A percentile compares a stretch with the other conserved stretches of the same genome.
phyloP scores from a whole-genome alignment of 2,888 invertebrate genomes.

The Drosophila prostipennis region DNA sequence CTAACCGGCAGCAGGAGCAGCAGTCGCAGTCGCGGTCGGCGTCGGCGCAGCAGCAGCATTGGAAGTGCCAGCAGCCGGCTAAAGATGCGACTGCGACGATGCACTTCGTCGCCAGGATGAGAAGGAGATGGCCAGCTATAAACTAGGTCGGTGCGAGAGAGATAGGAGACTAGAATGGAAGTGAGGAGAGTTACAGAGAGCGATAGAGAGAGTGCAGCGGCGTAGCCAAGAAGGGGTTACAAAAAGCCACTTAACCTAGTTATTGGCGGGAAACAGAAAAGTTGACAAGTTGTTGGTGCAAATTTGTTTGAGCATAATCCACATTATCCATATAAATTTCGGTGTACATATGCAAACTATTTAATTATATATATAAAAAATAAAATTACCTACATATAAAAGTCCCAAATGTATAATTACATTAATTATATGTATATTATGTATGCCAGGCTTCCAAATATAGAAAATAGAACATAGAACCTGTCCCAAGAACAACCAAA shows the following conservation, averaged over 20 bases:
- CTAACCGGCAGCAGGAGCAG: conserved; percentile 40
- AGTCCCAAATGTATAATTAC: conserved; percentile 37
- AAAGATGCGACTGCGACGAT: conserved; percentile 66
- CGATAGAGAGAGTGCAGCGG: conserved; percentile 1
- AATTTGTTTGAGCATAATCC: conserved; percentile 22
- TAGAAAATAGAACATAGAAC: conserved; percentile 11
- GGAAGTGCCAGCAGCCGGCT: conserved; percentile 61
- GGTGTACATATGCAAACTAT: conserved; percentile 36
- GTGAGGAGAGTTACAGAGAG: background rate
- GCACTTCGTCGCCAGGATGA: conserved; percentile 70
- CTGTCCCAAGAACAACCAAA: conserved; percentile 10
- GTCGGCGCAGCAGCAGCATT: conserved; percentile 65
- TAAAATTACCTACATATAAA: conserved; percentile 6
- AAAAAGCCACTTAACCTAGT: conserved; percentile 4
- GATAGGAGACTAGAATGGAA: conserved; percentile 27
- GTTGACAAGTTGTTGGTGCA: conserved; percentile 30
- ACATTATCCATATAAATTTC: conserved; percentile 26
- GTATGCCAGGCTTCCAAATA: conserved; percentile 45
- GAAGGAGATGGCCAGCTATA: conserved; percentile 2
- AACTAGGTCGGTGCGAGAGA: conserved; percentile 18
- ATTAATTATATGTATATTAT: conserved; percentile 38
- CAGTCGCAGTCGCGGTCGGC: conserved; percentile 62
- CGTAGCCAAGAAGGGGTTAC: conserved; percentile 14
- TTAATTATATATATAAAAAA: conserved; percentile 16
- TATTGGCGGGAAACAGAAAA: background rate